Base-by-base conservation (phyloP, 2,888 invertebrate genomes). In the Bugulina stolonifera region DNA sequence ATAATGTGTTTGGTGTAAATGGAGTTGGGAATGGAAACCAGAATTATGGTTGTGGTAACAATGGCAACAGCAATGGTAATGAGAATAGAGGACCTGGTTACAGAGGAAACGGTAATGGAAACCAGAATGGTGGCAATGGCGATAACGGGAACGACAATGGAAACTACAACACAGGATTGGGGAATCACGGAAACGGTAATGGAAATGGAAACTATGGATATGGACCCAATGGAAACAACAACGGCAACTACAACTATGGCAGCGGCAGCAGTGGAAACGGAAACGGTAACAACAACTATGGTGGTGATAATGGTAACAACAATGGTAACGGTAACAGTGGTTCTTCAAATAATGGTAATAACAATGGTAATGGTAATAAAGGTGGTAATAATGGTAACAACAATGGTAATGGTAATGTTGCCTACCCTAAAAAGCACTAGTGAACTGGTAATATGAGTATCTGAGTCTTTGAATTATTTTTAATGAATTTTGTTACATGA, bases 81-180 rank as follows among this genome's bases (percentile, higher is more conserved):
- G 3, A 1, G 29, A 64, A 64, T n/a, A 2, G 32, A 10, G 64
- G 64, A 64, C 27, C 25, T 64, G 64, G 64, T 64, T 64, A 64
- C 32, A 79, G 78, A 69, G 78, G 77, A 69, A 77, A 78, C 73
- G 78, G 79, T 57, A 73, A 73, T 72, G 76, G 77, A 64, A 78
- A 75, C 70, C 74, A 74, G 35, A 73, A 74, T n/a, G 73, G 73
- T 25, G 74, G 73, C 27, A 73, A 72, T 35, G 73, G 70, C 18
- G 23, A 70, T 23, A 70, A 70, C 29, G 70, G 54, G 5, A 70
- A 72, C 43, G 69, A 72, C 18, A 73, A 74, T 43, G 73, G 73
- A 14, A 64, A 34, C 69, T 35, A 52, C 55, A 73, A 71, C 27
- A 18, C 25, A 58, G 29, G 52, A 27, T 32, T 32, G 64, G 52